Conservation (phyloP, 2,888 invertebrate genomes). For the Heliconius charithonia region DNA sequence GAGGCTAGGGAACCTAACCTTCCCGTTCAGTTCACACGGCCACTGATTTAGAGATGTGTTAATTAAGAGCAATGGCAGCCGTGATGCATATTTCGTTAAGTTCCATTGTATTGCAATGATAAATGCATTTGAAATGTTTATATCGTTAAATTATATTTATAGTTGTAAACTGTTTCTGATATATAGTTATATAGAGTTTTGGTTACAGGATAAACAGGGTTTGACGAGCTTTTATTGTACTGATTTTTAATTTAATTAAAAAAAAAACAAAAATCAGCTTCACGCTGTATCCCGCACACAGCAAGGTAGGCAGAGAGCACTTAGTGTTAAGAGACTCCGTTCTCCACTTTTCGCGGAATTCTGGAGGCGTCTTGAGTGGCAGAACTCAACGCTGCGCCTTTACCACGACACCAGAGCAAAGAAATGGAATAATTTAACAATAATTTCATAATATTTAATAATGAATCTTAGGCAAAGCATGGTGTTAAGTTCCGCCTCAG, state of each 20-base stretch:
- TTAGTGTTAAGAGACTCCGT: too few relatives aligned
- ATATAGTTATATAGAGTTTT: not conserved
- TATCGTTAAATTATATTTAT: constrained; percentile 24
- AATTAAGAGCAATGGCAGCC: constrained; percentile 47
- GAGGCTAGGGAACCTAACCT: constrained; percentile 43
- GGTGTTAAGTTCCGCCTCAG: not conserved
- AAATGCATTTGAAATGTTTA: constrained; percentile 24
- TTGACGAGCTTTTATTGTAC: not conserved
- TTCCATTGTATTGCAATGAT: constrained; percentile 37
- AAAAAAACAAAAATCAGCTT: too few relatives aligned
- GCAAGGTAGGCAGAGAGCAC: too few relatives aligned
- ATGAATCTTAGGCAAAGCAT: not conserved
- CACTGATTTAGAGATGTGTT: constrained; percentile 46
- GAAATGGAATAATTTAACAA: too few relatives aligned
- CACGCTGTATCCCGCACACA: too few relatives aligned
- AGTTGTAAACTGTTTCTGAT: constrained; percentile 14
- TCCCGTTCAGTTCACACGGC: constrained; percentile 58
- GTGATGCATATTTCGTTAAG: constrained; percentile 39
- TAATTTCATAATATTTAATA: not conserved
- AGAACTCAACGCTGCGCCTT: too few relatives aligned
- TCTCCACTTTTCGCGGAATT: too few relatives aligned
- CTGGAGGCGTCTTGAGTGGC: too few relatives aligned
- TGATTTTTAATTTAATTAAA: not conserved
- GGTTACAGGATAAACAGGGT: not conserved
- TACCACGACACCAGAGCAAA: too few relatives aligned